Evolutionary conservation across 2,888 invertebrate species (phyloP), one percentile per base, ranked within the genome.

Genomic region (Trichopoda pennipes): DNA sequence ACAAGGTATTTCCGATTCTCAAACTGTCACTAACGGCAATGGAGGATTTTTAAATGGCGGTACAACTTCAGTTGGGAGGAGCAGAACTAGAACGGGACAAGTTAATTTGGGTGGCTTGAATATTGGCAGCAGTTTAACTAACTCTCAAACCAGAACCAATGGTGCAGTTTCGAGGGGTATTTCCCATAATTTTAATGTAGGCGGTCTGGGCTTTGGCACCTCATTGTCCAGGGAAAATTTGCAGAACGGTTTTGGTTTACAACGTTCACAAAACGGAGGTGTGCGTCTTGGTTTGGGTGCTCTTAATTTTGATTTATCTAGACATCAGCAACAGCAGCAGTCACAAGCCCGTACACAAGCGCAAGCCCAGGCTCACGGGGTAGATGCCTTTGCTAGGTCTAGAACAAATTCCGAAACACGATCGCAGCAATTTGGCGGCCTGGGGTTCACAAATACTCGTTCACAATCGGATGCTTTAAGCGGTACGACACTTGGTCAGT

Each of bases 211-310:
- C 0, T 51, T 91, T 8, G 90, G 88, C 0, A 87, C 89, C 3
- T 90, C 90, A 1, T 64, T 90, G 1, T 89, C 89, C n/a, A 86
- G 85, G 2, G 85, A 88, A 44, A 90, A 90, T 72, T 47, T 89
- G 0, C 85, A 85, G 1, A 87, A 88, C 32, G 88, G 89, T 4
- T 60, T 90, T 6, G 91, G 91, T 0, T 61, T 90, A n/a, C 87
- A 87, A 14, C 88, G 88, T 1, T 85, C 86, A 0, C 64, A 86
- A 32, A 82, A 89, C 9, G 90, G 91, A 0, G 88, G 89, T 2
- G 47, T 89, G 1, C 84, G 86, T 0, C 58, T 91, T 0, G 89
- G 88, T 3, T 80, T 91, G n/a, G 90, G 91, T 2, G 55, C 87
- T 8, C 83, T 91, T 19, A 88, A 87, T 38, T 44, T 90, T 17